Base-by-base conservation (phyloP, 2,113 vertebrate genomes). In the Gasterosteus aculeatus region DNA sequence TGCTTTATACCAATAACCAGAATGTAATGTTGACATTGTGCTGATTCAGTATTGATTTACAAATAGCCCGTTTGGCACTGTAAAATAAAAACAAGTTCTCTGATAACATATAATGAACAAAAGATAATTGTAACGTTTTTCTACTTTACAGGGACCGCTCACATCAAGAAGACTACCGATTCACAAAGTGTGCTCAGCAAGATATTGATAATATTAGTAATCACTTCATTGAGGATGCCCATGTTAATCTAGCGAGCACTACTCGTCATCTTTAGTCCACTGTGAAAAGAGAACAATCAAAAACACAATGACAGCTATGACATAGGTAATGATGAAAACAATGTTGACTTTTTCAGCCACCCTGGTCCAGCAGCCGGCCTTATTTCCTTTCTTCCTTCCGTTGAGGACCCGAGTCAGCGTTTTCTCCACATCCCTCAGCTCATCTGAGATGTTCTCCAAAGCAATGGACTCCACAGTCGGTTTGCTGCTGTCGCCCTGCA, bases 271-370 rank as follows among this genome's bases (percentile, higher is more conserved):
- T 22, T 0, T 0, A 1, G 1, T 39, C 85, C 85, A 87, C 1
- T 22, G 0, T 3, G 5, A 46, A 74, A 60, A 76, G 26, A 81
- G 31, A 22, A 9, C 7, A 9, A 7, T 1, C 38, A 88, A 57
- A 72, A 89, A 89, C 35, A 70, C 0, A 41, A 0, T 11, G 16
- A n/a, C 9, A 7, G 56, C 54, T 14, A 19, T 39, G 16, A 85
- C 2, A 39, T 89, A 89, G 10, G 51, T 10, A 29, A 73, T 19
- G 7, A 78, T 60, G 31, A 82, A 87, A 54, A 67, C 14, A 8
- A 5, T 69, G 83, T 89, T 80, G 26, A 87, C 39, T 9, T 1
- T 75, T 33, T 78, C 35, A 49, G 58, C 38, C 54, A 70, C 15
- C 62, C 29, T 63, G 59, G 69, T 82, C 88, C 85, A 87, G 59